A percentile compares a stretch with the other conserved stretches of the same genome.
Conservation (phyloP, 1,140 invertebrate species). For the Chrysomallon squamiferum region DNA sequence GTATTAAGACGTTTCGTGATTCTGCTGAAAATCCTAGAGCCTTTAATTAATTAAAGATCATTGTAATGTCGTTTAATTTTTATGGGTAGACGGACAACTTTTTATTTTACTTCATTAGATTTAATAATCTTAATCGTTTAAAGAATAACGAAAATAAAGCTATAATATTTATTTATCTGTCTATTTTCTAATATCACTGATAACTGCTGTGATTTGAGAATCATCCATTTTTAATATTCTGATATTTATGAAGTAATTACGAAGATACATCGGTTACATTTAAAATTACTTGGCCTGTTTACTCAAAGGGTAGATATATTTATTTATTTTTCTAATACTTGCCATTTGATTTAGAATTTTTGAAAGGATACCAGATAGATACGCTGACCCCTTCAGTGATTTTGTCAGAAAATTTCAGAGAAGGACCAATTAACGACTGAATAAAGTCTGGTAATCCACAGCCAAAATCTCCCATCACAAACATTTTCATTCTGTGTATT, state of each 20-base stretch:
- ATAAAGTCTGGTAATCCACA: conserved; percentile 16
- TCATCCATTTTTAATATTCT: too few relatives aligned
- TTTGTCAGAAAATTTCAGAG: neutral
- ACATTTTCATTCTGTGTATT: conserved; percentile 5
- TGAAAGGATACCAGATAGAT: conserved; percentile 17
- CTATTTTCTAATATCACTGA: too few relatives aligned
- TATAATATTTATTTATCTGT: too few relatives aligned
- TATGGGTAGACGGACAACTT: too few relatives aligned
- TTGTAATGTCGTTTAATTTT: neutral
- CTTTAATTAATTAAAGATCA: neutral
- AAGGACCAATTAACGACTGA: conserved; percentile 8
- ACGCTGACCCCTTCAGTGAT: conserved; percentile 16
- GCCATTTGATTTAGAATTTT: neutral
- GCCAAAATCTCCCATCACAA: conserved; percentile 7
- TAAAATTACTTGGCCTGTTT: too few relatives aligned
- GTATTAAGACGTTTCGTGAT: neutral
- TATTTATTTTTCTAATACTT: neutral
- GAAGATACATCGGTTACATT: too few relatives aligned
- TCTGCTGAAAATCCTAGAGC: neutral
- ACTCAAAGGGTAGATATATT: too few relatives aligned
- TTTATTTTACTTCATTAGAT: too few relatives aligned
- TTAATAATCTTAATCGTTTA: too few relatives aligned
- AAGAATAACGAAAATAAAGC: too few relatives aligned
- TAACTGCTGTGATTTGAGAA: too few relatives aligned
- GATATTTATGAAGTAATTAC: too few relatives aligned